These are phyloP conservation scores for Aphelenchoides bicaudatus DNA, from an alignment of 2,888 invertebrate species.

Conservation along the genomic window DNA sequence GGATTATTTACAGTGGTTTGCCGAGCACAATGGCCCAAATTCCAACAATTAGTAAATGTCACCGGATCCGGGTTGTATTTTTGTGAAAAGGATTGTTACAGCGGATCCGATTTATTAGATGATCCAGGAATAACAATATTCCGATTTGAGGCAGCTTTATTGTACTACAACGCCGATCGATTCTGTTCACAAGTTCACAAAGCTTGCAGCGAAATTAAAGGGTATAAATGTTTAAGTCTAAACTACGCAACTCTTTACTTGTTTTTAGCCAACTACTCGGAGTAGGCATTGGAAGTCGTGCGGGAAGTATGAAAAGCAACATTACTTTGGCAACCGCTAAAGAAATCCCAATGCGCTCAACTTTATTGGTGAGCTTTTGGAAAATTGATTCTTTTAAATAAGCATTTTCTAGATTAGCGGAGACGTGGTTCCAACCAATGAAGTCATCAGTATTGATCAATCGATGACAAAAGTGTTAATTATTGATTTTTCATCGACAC, in stretches of 20 bases:
- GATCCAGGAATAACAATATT: slow-evolving; percentile 42
- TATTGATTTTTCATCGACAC: slow-evolving; percentile 40
- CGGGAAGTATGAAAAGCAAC: slow-evolving; percentile 43
- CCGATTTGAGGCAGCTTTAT: slow-evolving; percentile 38
- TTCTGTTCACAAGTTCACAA: slow-evolving; percentile 27
- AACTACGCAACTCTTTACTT: not conserved
- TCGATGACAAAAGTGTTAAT: slow-evolving; percentile 40
- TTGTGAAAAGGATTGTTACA: too few relatives aligned
- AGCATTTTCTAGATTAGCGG: not conserved
- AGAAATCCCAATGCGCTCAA: slow-evolving; percentile 40
- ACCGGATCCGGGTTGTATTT: too few relatives aligned
- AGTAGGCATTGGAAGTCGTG: slow-evolving; percentile 40
- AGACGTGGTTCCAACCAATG: slow-evolving; percentile 33
- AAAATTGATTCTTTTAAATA: not conserved
- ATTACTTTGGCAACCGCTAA: slow-evolving; percentile 34
- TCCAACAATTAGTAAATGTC: slow-evolving; percentile 40
- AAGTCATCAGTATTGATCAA: slow-evolving; percentile 26
- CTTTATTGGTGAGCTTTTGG: slow-evolving; percentile 38
- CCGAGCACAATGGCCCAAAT: slow-evolving; percentile 37
- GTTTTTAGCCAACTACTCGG: slow-evolving; percentile 38
- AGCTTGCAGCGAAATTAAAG: slow-evolving; percentile 34
- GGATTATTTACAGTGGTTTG: slow-evolving; percentile 33
- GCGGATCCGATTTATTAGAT: too few relatives aligned
- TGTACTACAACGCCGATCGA: slow-evolving; percentile 37
- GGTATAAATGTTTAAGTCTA: slow-evolving; percentile 22